phyloP scores from a whole-genome alignment of 1,140 invertebrate species.

The Psilanteris sp. region DNA sequence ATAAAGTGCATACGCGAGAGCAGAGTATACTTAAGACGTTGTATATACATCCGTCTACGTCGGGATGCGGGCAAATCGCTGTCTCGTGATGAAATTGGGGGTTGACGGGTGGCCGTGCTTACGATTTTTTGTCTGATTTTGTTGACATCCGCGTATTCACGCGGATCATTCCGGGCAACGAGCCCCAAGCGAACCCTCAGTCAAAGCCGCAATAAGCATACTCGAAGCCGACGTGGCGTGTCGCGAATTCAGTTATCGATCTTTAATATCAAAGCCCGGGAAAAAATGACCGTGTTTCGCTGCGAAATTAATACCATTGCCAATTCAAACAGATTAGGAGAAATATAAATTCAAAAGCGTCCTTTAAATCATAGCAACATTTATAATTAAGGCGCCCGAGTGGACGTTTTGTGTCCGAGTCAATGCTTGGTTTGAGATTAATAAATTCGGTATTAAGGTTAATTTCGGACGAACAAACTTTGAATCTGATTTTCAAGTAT shows the following conservation, averaged over 20 bases:
- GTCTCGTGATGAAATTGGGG: conserved; percentile 41
- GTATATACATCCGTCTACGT: too few relatives aligned
- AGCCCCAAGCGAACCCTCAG: conserved; percentile 17
- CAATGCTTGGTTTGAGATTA: conserved; percentile 2
- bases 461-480: conserved; percentile 25
- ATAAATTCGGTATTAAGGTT: conserved; percentile 35
- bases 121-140: too few relatives aligned
- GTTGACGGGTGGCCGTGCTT: too few relatives aligned
- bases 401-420: not conserved
- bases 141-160: conserved; percentile 4
- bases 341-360: conserved; percentile 16
- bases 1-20: too few relatives aligned
- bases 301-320: conserved; percentile 25
- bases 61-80: too few relatives aligned
- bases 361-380: conserved; percentile 15
- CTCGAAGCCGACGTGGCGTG: conserved; percentile 28
- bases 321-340: conserved; percentile 31
- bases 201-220: too few relatives aligned
- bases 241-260: conserved; percentile 39
- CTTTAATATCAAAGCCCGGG: conserved; percentile 4
- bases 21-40: conserved; percentile 50
- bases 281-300: conserved; percentile 1
- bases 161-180: not conserved
- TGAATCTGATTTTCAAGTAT: conserved; percentile 26
- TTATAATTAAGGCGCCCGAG: conserved; percentile 7